Percentiles rank a stretch among this genome's conserved stretches.
phyloP scores from a whole-genome alignment of 1,140 invertebrate genomes.

The Euura lappo region DNA sequence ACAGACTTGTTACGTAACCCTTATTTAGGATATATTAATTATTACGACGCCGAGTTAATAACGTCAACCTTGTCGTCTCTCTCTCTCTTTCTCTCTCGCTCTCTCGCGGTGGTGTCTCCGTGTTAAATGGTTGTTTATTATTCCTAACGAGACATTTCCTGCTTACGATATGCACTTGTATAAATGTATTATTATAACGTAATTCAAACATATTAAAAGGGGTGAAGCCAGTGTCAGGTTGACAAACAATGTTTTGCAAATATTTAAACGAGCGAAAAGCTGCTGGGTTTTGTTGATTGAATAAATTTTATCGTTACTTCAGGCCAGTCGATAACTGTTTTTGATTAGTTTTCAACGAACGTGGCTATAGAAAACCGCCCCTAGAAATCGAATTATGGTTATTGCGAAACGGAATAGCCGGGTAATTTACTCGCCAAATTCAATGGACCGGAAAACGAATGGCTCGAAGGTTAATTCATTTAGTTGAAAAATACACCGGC shows the following conservation, averaged over 20 bases:
- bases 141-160: slow-evolving; percentile 51
- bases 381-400: background rate
- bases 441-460: background rate
- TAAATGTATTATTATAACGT: slow-evolving; percentile 1
- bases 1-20: background rate
- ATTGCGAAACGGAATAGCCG: background rate
- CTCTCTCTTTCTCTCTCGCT: background rate
- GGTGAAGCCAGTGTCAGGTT: background rate
- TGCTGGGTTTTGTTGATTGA: too few species aligned
- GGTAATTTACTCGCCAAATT: background rate
- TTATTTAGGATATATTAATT: slow-evolving; percentile 11
- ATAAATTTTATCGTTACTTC: background rate
- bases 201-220: background rate
- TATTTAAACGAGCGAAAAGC: too few species aligned
- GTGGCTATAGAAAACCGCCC: background rate
- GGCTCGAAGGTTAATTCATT: background rate
- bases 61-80: background rate
- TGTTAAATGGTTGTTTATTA: slow-evolving; percentile 46
- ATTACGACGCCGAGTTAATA: slow-evolving; percentile 9
- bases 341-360: background rate
- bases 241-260: too few species aligned
- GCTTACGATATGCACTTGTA: slow-evolving; percentile 38
- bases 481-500: background rate
- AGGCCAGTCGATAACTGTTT: background rate
- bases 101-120: background rate